phyloP scores from a whole-genome alignment of 2,888 invertebrate genomes.

The Pherbina coryleti region DNA sequence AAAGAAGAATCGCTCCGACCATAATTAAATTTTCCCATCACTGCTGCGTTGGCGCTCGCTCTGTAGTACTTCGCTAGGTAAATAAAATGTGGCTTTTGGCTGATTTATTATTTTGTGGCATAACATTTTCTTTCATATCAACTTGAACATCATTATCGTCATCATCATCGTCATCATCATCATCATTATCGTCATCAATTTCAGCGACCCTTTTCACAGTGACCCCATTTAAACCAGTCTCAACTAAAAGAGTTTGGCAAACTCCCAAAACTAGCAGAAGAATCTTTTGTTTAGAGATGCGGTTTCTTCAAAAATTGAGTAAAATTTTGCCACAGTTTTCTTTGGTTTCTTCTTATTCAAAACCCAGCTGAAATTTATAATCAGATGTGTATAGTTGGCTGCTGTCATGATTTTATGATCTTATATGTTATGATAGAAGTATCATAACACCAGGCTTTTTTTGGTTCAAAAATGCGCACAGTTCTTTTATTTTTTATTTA shows the following conservation, averaged over 20 bases:
- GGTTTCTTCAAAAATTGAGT: not conserved
- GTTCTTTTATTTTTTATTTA: no score
- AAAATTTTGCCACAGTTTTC: not conserved
- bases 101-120: conserved; percentile 24
- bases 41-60: not conserved
- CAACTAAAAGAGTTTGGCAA: not conserved
- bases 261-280: not conserved
- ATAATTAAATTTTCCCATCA: conserved; percentile 26
- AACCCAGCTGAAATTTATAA: no score
- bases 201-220: not conserved
- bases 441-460: no score
- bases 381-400: no score
- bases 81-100: conserved; percentile 20
- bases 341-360: no score
- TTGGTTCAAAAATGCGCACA: no score
- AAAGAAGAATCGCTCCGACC: not conserved
- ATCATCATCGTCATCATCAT: not conserved
- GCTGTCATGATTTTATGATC: no score
- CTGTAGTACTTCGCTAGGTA: not conserved
- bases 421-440: no score
- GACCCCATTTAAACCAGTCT: not conserved
- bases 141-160: not conserved
- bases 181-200: not conserved
- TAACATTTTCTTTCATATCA: not conserved
- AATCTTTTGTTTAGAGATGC: not conserved